Base-by-base conservation (phyloP, 2,888 invertebrate genomes). In the Magallana nippona region DNA sequence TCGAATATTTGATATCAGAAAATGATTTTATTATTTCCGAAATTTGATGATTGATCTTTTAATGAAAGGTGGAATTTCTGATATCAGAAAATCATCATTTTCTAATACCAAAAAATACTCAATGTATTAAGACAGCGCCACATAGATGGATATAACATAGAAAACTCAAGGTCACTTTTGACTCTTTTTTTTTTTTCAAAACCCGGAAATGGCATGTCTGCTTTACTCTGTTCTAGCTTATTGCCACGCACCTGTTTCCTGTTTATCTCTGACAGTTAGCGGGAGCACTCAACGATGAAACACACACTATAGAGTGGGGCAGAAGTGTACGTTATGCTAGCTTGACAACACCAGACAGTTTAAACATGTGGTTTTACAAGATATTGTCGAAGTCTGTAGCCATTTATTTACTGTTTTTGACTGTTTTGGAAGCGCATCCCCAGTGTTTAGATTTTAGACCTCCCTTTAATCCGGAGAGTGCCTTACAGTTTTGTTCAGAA, bases 361-460 rank as follows among this genome's bases (percentile, higher is more conserved):
- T 63, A 22, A 63, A 15, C 22, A 63, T 63, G 63, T 63, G 63
- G 63, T 22, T 63, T 27, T 63, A 10, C 22, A 63, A 15, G 27
- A 27, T 15, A 13, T 63, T 27, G 22, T 11, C 10, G 27, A 63
- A 63, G 15, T 63, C 32, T 44, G 10, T 78, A 44, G n/a, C n/a
- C 15, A 55, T 78, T 55, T 78, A 55, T 56, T 78, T 78, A 11
- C 11, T 13, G 55, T 19, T 78, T 55, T 55, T 82, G 10, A 77
- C 55, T 17, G 3, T 22, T 27, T 56, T 55, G 44, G 17, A 57
- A 32, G 84, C 86, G 17, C 93, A 93, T 82, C 93, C 93, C 0
- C 93, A 93, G 84, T 93, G 93, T 86, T 83, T 93, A 62, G 93
- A 93, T 83, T 91, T 89, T 77, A 84, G 89, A 77, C 91, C 93